Conservation (phyloP, 2,888 invertebrate genomes). For the Drosophila meridiana region DNA sequence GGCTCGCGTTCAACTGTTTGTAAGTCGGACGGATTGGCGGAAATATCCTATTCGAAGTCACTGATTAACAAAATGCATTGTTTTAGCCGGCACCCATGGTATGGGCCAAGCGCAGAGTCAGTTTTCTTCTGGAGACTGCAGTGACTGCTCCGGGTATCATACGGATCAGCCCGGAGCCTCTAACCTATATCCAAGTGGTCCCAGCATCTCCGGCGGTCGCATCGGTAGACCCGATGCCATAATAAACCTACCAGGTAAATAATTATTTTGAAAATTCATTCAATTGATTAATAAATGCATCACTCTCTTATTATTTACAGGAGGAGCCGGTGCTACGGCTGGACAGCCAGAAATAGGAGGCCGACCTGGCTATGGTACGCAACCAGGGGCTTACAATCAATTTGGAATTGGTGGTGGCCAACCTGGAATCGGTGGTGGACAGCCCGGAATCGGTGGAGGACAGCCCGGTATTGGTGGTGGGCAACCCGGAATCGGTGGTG, state of each 20-base stretch:
- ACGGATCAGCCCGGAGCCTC: slow-evolving; percentile 9
- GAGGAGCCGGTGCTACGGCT: slow-evolving; percentile 12
- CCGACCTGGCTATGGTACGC: slow-evolving; percentile 19
- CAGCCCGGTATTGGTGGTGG: neutral
- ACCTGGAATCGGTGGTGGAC: too few species aligned
- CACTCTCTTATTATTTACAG: neutral
- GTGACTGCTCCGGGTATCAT: slow-evolving; percentile 61
- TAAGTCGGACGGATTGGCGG: slow-evolving; percentile 58
- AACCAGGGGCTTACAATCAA: slow-evolving; percentile 4
- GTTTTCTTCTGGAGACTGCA: slow-evolving; percentile 87
- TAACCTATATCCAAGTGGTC: slow-evolving; percentile 7
- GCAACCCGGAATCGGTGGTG: slow-evolving; percentile 20
- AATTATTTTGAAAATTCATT: neutral
- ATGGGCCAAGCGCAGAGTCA: slow-evolving; percentile 96
- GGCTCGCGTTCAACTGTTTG: slow-evolving; percentile 85
- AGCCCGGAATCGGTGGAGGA: neutral
- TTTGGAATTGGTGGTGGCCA: slow-evolving; percentile 8
- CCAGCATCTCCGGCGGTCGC: slow-evolving; percentile 25
- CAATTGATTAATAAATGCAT: neutral
- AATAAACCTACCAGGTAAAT: slow-evolving; percentile 60
- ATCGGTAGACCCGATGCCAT: slow-evolving; percentile 64
- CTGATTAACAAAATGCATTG: neutral
- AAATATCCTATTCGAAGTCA: neutral
- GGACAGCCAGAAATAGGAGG: slow-evolving; percentile 2
- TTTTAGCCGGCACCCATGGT: slow-evolving; percentile 90